Evolutionary conservation across 1,140 invertebrate species (phyloP), one percentile per base, ranked within the genome.

Genomic region (Hyles vespertilio): DNA sequence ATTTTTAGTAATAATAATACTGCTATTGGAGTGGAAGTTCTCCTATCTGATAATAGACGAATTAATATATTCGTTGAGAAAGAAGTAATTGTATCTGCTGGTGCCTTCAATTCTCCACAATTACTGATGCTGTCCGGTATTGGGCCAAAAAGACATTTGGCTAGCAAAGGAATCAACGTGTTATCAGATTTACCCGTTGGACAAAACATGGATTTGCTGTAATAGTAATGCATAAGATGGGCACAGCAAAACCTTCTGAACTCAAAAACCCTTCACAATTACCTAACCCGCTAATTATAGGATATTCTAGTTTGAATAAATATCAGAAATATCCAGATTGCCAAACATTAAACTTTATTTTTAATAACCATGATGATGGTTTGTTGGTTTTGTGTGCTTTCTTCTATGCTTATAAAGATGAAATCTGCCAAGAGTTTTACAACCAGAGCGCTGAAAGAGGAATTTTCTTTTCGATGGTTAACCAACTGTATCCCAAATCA

Each of bases 51-150:
- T 12, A 51, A 67, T 55, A 55, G 59, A 36, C 34, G 45, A 12
- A 52, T 71, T 8, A 63, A 44, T 0, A n/a, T 65, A 56, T 59
- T 72, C 72, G 90, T 91, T 6, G 79, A 59, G 7, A 90, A 89
- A 66, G 92, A 94, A 76, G 89, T 94, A 2, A 91, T 94, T 56
- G 59, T 94, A 3, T 89, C 82, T 3, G 89, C 89, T 7, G 91
- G 91, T 22, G 68, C 79, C 0, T 66, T 89, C 0, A 84, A 84
- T 57, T 77, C 87, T 3, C 89, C 91, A 0, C 87, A 91, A 60
- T 56, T 93, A 2, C 74, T 93, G 5, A 89, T 93, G 89, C 68
- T 92, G 3, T 92, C 91, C n/a, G 92, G 92, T 3, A 84, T 92
- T 11, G 92, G 92, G 44, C 89, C 91, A 0, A 74, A 68, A 52